Evolutionary conservation across 1,140 invertebrate genomes (phyloP), one percentile per base, ranked within the genome.

Genomic region (Drosophila sp.): DNA sequence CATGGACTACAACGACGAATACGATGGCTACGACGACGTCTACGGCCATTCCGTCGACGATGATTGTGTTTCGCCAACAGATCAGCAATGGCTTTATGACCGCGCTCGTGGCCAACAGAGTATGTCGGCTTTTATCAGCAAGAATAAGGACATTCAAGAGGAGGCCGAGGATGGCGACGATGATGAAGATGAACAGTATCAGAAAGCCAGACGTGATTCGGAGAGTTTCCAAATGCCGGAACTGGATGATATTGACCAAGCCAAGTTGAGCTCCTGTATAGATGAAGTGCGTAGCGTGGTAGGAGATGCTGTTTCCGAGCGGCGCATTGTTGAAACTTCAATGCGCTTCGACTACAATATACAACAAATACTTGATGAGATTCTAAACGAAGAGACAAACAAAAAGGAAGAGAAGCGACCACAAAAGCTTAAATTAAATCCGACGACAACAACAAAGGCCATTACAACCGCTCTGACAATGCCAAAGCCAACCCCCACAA

Each of bases 21-120:
- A 97, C 92, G 97, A 98, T 84, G 95, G 95, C 48, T 97, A 97
- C 90, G 96, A 98, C 84, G 97, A 98, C 93, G 94, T 97, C 64
- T 98, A 98, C 92, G 97, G 97, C 2, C 96, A 97, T 92, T 98
- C 97, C 14, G 95, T 98, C 18, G 97, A 98, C 92, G 83, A 87
- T 13, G 83, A 87, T 90, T 96, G 96, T 90, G 95, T 98, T 64
- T 99, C 97, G 21, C 97, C 98, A 5, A 96, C 95, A 87, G 97
- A 97, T 94, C 94, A 95, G 50, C 95, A 97, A 84, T 99, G 97
- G 93, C 94, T 98, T 80, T 99, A 96, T 90, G 97, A 98, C 90
- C 93, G 97, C 36, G 93, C 93, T 13, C 91, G 93, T 51, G 94
- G 93, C 63, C 94, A 94, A 83, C 94, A 95, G 72, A 95, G 94